These are phyloP conservation scores for Propithecus deckenii DNA, from an alignment of 2,797 vertebrate genomes.

Conservation along the genomic window DNA sequence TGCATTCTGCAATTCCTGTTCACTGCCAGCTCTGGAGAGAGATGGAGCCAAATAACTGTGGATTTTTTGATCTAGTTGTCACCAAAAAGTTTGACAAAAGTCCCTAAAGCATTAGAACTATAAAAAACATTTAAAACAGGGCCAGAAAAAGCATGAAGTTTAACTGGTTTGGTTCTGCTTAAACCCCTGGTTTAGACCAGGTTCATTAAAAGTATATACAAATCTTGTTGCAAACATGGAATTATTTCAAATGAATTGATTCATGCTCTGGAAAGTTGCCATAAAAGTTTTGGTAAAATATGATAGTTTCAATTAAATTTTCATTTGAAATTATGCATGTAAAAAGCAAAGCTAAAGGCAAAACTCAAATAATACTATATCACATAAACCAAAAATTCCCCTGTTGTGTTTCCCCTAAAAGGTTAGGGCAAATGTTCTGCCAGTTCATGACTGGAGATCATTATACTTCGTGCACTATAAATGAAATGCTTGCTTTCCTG, in stretches of 20 bases:
- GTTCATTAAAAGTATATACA: constrained; percentile 38
- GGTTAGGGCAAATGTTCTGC: neutral
- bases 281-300: constrained; percentile 34
- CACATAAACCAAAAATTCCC: neutral
- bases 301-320: constrained; percentile 18
- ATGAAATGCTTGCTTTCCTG: neutral
- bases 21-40: constrained; percentile 55
- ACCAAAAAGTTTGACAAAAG: constrained; percentile 66
- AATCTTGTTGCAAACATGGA: neutral
- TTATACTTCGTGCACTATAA: neutral
- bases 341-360: constrained; percentile 4
- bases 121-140: constrained; percentile 28
- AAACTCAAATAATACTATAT: neutral
- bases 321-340: constrained; percentile 12
- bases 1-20: constrained; percentile 59
- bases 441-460: neutral
- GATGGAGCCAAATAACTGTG: constrained; percentile 46
- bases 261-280: neutral
- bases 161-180: neutral
- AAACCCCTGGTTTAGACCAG: constrained; percentile 2
- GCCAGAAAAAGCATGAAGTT: constrained; percentile 11
- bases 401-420: neutral
- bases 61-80: constrained; percentile 60
- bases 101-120: constrained; percentile 55
- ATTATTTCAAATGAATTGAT: constrained; percentile 31